Conservation (phyloP, 2,888 invertebrate species). For the Callyntrura sp. region DNA sequence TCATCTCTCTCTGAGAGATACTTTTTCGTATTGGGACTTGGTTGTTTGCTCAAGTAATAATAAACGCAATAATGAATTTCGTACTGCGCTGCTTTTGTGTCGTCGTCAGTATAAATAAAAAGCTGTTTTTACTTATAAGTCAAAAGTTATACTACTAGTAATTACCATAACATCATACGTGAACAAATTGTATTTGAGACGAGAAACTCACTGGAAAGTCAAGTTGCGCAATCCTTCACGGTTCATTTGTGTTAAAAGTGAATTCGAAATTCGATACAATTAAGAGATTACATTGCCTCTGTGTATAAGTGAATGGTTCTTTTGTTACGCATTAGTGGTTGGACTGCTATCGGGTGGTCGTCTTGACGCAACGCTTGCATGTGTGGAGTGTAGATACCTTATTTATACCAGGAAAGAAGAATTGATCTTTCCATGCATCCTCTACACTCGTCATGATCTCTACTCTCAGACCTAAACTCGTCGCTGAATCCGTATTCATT, state of each 20-base stretch:
- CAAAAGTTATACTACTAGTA: conserved; percentile 30
- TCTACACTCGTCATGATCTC: neutral
- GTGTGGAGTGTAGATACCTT: neutral
- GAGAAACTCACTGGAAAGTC: conserved; percentile 29
- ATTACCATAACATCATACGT: conserved; percentile 38
- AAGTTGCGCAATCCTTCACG: conserved; percentile 46
- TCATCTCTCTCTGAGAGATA: neutral
- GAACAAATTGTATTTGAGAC: conserved; percentile 48
- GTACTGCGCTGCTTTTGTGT: neutral
- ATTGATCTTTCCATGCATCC: neutral
- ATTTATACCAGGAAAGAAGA: neutral
- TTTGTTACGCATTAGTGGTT: neutral
- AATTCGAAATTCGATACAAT: conserved; percentile 57
- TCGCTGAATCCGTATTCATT: neutral
- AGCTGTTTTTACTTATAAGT: conserved; percentile 14
- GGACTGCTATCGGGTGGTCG: neutral
- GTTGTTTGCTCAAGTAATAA: neutral
- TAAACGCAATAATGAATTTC: conserved; percentile 5
- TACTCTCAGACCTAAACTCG: neutral
- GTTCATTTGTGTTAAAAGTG: conserved; percentile 3
- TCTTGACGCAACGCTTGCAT: neutral
- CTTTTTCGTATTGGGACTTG: neutral
- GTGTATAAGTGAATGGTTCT: conserved; percentile 9
- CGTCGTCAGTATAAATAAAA: neutral
- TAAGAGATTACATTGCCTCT: conserved; percentile 41